Evolutionary conservation across 2,888 invertebrate species (phyloP), one percentile per base, ranked within the genome.

Genomic region (Urechis unicinctus): DNA sequence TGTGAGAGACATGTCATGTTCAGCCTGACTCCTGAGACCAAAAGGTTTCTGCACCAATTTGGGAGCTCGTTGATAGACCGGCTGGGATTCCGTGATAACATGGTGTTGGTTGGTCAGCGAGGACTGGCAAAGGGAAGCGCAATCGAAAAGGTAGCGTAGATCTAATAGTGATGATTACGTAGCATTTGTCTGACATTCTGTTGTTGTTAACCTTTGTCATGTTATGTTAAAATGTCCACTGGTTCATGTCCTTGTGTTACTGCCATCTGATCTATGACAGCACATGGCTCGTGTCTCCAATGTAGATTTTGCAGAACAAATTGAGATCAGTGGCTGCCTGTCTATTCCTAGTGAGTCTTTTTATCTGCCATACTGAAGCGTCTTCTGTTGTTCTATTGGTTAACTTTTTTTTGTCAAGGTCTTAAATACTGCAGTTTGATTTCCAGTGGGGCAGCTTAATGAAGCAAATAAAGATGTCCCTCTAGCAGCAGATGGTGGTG

Each of bases 81-180:
- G 46, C 57, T 78, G 4, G 62, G 62, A 24, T 75, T 73, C 60
- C 61, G 78, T 42, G 76, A 77, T 57, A 62, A 66, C 42, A 75
- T 70, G 56, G 60, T 74, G 28, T 65, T 78, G 64, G 66, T 78
- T 54, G 78, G 78, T n/a, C 78, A 78, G 58, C 68, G 68, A 52
- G 61, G 62, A 0, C 53, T 65, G 29, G 44, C 55, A 3, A 54
- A 52, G 13, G 65, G 65, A 24, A 63, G 67, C 56, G 77, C 77
- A 28, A 65, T 76, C 45, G 78, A 78, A 68, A 72, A 68, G 62
- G 70, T 70, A 45, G 22, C 52, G 30, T 13, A 36, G 52, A 17
- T 3, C 44, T 4, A 21, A 6, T 43, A n/a, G n/a, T 42, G 30
- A 2, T 52, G 25, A 44, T 43, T 31, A 28, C 5, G 25, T 25